These are phyloP conservation scores for Phyllopteryx taeniolatus DNA, from an alignment of 2,113 vertebrate genomes.

Conservation along the genomic window DNA sequence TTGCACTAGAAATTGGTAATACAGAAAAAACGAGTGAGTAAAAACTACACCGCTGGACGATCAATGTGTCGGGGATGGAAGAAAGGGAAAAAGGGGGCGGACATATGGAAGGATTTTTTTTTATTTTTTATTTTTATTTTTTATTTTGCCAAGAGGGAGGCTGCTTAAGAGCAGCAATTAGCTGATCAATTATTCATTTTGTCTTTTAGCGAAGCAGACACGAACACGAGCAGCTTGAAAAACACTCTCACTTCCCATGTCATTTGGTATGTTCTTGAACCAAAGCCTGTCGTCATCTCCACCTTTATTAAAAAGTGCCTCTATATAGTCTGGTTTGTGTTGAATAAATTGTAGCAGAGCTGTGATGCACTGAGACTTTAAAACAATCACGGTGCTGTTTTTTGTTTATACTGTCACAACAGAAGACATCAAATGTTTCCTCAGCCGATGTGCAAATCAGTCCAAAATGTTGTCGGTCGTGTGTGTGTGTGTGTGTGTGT, in stretches of 20 bases:
- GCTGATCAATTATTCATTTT: constrained; percentile 64
- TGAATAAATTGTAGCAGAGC: constrained; percentile 20
- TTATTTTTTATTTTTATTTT: constrained; percentile 20
- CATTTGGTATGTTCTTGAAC: constrained; percentile 38
- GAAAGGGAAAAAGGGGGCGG: constrained; percentile 12
- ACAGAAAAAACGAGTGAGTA: constrained; percentile 32
- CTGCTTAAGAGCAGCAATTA: constrained; percentile 67
- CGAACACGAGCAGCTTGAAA: constrained; percentile 36
- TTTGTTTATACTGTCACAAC: constrained; percentile 11
- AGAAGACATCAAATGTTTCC: neutral
- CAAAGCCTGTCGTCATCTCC: constrained; percentile 42
- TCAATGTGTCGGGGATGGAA: constrained; percentile 40
- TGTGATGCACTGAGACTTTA: constrained; percentile 29
- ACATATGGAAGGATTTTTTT: constrained; percentile 45
- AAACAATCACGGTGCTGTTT: constrained; percentile 56
- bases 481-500: constrained; percentile 20
- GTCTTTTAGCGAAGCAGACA: constrained; percentile 48
- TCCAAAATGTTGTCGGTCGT: neutral
- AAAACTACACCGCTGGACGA: constrained; percentile 39
- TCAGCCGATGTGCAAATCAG: neutral
- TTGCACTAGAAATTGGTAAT: constrained; percentile 69
- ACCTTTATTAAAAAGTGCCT: constrained; percentile 65
- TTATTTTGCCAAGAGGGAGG: constrained; percentile 28
- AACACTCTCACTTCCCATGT: neutral
- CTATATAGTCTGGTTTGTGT: constrained; percentile 23